Evolutionary conservation across 2,113 vertebrate species (phyloP).

Genomic region (Periophthalmodon schlosseri): DNA sequence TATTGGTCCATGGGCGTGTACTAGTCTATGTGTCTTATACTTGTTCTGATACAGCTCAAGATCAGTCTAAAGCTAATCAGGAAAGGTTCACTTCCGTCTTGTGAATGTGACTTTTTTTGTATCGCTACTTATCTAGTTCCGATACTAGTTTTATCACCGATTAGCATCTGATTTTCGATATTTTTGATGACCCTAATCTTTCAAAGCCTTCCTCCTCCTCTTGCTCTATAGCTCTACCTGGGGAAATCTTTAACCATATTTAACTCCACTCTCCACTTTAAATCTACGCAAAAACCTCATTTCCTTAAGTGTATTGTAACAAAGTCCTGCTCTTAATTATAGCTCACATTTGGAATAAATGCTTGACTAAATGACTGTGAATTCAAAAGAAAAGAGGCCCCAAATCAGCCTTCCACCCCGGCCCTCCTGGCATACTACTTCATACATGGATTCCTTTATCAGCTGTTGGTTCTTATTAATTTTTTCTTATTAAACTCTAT

Average conservation of each 20-base stretch:
- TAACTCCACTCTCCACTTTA: constrained; percentile 11
- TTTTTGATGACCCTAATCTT: not conserved
- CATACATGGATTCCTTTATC: constrained; percentile 64
- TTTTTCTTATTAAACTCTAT: constrained; percentile 66
- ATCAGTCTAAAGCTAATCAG: too few species aligned
- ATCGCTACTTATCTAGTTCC: too few species aligned
- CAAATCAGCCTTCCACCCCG: constrained; percentile 53
- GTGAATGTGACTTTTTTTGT: too few species aligned
- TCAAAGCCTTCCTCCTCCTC: not conserved
- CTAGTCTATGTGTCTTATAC: too few species aligned
- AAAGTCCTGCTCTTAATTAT: constrained; percentile 53
- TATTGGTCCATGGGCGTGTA: too few species aligned
- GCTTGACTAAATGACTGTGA: constrained; percentile 55
- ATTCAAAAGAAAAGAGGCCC: constrained; percentile 48
- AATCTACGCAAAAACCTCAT: constrained; percentile 37
- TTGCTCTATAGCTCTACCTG: not conserved
- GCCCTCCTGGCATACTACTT: constrained; percentile 42
- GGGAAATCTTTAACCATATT: not conserved
- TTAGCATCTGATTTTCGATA: too few species aligned
- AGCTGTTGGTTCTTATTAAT: constrained; percentile 64
- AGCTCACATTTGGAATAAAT: constrained; percentile 53
- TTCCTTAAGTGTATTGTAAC: constrained; percentile 18
- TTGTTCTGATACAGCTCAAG: too few species aligned
- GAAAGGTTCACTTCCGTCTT: too few species aligned
- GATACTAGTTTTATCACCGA: too few species aligned